Evolutionary conservation across 2,113 vertebrate genomes (phyloP), one percentile per base, ranked within the genome.

Genomic region (Hippocampus comes): DNA sequence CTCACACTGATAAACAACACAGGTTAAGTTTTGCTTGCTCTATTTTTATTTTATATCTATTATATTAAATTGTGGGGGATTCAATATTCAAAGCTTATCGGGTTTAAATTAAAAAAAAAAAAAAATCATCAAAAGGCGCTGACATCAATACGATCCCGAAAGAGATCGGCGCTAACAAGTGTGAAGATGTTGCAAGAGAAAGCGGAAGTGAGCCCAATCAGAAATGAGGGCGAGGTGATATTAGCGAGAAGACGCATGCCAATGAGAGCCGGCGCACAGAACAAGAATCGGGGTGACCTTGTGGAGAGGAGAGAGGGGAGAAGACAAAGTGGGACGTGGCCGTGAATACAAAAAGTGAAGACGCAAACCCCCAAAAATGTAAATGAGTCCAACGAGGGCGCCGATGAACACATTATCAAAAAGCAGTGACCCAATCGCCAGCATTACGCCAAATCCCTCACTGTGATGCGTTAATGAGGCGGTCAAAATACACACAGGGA

Each of bases 221-320:
- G 79, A 78, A 76, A 87, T 74, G 75, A 85, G 73, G 48, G 74
- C 55, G 68, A 38, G 34, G 6, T n/a, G 34, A 38, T 38, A 38
- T 38, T 38, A 0, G 5, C 34, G 5, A 78, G 63, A 77, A 72
- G 68, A 59, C 78, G 73, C 81, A 82, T 85, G 51, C 65, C 57
- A 76, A 69, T 77, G 76, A 83, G 70, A 75, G 70, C 67, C 70
- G 72, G 76, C 21, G 76, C 67, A 71, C 67, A 74, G 60, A 84
- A 46, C 73, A 78, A 74, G 72, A 60, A 74, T 41, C 38, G 63
- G 27, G 63, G 46, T 10, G 21, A 72, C 71, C 55, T 67, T 48
- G 76, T 38, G 61, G 10, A 67, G 77, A 74, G 20, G 53, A 23
- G 56, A 57, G 63, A 18, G 21, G 18, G 18, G 60, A 38, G 61